These are phyloP conservation scores for Phenganax stokvisi DNA, from an alignment of 92 coral and sea anemone species.

Conservation along the genomic window DNA sequence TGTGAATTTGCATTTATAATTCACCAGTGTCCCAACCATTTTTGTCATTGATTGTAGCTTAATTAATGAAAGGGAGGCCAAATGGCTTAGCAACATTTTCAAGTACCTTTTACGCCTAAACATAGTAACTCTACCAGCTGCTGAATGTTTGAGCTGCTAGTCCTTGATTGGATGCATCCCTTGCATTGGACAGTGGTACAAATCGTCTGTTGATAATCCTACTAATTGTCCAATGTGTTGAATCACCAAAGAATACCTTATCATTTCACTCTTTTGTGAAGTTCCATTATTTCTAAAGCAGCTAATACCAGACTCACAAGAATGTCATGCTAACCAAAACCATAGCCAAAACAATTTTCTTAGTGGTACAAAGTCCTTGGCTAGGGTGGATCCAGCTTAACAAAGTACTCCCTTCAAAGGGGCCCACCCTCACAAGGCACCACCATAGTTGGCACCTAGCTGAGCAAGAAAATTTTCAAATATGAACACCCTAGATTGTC, in stretches of 20 bases:
- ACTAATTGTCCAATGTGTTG: constrained; percentile 51
- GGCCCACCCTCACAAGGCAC: too few species aligned
- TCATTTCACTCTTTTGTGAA: constrained; percentile 48
- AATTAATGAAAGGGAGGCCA: not conserved
- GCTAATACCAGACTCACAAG: constrained; percentile 27
- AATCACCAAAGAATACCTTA: constrained; percentile 42
- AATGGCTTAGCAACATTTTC: constrained; percentile 1
- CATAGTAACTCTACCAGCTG: constrained; percentile 40
- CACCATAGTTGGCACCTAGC: too few species aligned
- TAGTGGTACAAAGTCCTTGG: not conserved
- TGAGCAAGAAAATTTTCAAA: too few species aligned
- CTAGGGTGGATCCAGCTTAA: not conserved
- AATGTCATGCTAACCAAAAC: not conserved
- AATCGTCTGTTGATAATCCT: constrained; percentile 7
- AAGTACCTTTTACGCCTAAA: not conserved
- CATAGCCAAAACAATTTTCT: not conserved
- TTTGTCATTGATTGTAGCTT: not conserved
- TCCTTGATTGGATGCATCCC: constrained; percentile 54
- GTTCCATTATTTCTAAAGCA: constrained; percentile 45
- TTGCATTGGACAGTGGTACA: constrained; percentile 57
- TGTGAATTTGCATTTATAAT: too few species aligned
- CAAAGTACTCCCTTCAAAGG: constrained; percentile 1
- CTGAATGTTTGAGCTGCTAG: constrained; percentile 50
- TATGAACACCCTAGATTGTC: too few species aligned
- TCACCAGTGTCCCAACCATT: too few species aligned